Conservation (phyloP, 2,888 invertebrate species). For the Scaptomyza cyrtandrae region DNA sequence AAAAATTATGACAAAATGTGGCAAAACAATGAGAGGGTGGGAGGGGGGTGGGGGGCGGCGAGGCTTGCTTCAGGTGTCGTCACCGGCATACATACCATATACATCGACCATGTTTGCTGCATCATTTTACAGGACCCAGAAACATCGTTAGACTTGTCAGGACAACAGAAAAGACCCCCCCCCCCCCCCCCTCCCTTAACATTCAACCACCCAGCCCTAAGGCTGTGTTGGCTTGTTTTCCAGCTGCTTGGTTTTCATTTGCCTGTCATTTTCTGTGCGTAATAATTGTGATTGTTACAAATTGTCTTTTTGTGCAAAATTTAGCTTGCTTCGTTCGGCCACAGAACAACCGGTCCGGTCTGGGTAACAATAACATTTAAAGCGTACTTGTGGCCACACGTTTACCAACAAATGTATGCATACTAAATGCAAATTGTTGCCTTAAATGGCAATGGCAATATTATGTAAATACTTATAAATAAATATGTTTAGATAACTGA, state of each 20-base stretch:
- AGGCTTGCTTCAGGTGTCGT: conserved; percentile 28
- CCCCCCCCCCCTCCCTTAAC: too few relatives aligned
- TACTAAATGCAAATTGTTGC: conserved; percentile 45
- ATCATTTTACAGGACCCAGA: conserved; percentile 57
- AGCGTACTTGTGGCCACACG: conserved; percentile 36
- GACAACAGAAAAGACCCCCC: neutral
- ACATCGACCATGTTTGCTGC: conserved; percentile 60
- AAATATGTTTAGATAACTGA: conserved; percentile 23
- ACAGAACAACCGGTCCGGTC: neutral
- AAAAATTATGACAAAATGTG: conserved; percentile 74
- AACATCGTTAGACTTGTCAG: conserved; percentile 30
- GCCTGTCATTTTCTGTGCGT: conserved; percentile 63
- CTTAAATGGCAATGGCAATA: conserved; percentile 34
- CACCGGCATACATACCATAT: conserved; percentile 33
- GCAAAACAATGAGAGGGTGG: conserved; percentile 7
- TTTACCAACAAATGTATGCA: conserved; percentile 17
- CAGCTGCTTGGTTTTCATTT: conserved; percentile 71
- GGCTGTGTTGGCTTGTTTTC: conserved; percentile 62
- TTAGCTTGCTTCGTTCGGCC: conserved; percentile 10
- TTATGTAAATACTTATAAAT: conserved; percentile 39
- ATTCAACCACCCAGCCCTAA: conserved; percentile 1
- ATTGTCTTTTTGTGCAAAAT: conserved; percentile 58
- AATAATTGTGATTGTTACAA: conserved; percentile 80
- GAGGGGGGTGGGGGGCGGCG: neutral
- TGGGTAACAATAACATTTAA: conserved; percentile 33